phyloP scores from a whole-genome alignment of 2,113 vertebrate genomes.

The Nerophis ophidion region DNA sequence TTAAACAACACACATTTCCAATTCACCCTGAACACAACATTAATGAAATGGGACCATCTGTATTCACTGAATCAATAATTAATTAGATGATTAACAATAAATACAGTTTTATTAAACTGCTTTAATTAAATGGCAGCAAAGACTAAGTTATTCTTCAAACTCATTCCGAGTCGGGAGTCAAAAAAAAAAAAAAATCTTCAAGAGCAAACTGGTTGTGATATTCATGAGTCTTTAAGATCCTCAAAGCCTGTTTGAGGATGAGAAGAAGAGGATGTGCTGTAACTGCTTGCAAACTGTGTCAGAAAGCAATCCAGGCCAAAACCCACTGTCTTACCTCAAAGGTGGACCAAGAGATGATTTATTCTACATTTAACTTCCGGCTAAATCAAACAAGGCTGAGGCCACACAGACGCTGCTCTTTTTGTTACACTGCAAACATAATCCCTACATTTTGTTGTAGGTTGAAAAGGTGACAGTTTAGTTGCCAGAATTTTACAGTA shows the following conservation, averaged over 20 bases:
- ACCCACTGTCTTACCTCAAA: slow-evolving; percentile 10
- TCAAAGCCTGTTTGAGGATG: slow-evolving; percentile 44
- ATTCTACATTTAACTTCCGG: not conserved
- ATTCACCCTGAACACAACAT: too few species aligned
- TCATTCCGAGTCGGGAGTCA: slow-evolving; percentile 9
- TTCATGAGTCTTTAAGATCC: slow-evolving; percentile 52
- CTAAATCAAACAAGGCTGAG: not conserved
- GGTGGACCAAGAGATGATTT: slow-evolving; percentile 18
- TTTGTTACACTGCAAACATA: too few species aligned
- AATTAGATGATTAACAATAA: too few species aligned
- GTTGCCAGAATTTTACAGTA: too few species aligned
- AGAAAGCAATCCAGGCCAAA: slow-evolving; percentile 39
- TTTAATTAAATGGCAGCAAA: slow-evolving; percentile 28
- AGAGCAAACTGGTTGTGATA: slow-evolving; percentile 46
- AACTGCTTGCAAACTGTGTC: slow-evolving; percentile 43
- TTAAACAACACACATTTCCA: too few species aligned
- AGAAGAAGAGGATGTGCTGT: slow-evolving; percentile 16
- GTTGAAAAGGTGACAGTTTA: too few species aligned
- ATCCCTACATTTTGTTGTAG: too few species aligned
- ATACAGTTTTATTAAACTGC: slow-evolving; percentile 8
- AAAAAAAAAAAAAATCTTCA: slow-evolving; percentile 38
- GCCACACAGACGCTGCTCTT: too few species aligned
- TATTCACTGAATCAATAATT: too few species aligned
- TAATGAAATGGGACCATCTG: too few species aligned
- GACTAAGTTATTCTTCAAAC: slow-evolving; percentile 12